Evolutionary conservation across 2,797 vertebrate species (phyloP).

Genomic region (Poeciliopsis presidionis): DNA sequence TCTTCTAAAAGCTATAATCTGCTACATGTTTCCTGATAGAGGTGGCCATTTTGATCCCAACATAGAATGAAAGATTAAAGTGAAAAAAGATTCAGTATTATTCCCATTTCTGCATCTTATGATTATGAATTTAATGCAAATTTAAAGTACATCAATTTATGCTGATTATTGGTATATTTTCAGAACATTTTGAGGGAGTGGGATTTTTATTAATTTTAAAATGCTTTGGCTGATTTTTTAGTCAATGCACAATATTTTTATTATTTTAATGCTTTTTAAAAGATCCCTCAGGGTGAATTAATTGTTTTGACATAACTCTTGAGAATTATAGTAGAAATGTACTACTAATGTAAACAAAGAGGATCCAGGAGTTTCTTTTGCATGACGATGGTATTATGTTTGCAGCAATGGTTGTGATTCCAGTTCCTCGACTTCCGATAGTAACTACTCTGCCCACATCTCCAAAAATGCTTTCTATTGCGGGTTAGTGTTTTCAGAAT

Average conservation of each 20-base stretch:
- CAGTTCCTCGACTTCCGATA: not conserved
- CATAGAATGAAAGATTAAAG: not conserved
- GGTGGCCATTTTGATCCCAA: not conserved
- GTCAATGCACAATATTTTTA: not conserved
- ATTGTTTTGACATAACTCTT: not conserved
- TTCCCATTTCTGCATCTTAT: not conserved
- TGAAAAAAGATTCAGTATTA: not conserved
- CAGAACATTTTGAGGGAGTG: not conserved
- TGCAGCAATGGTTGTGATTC: not conserved
- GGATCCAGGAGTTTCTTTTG: not conserved
- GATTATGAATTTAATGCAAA: not conserved
- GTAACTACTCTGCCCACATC: not conserved
- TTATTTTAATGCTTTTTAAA: not conserved
- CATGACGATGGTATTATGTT: constrained; percentile 9
- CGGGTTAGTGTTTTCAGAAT: not conserved
- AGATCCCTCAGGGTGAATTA: not conserved
- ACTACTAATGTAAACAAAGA: not conserved
- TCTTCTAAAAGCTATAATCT: not conserved
- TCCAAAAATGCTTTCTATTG: not conserved
- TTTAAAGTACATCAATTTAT: not conserved
- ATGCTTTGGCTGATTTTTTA: not conserved
- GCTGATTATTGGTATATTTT: not conserved
- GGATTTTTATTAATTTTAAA: not conserved
- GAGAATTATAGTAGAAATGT: not conserved
- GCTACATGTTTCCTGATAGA: not conserved